Percentiles rank a stretch among this genome's conserved stretches.
Conservation (phyloP, 1,140 invertebrate genomes). For the Polypedilum vanderplanki region DNA sequence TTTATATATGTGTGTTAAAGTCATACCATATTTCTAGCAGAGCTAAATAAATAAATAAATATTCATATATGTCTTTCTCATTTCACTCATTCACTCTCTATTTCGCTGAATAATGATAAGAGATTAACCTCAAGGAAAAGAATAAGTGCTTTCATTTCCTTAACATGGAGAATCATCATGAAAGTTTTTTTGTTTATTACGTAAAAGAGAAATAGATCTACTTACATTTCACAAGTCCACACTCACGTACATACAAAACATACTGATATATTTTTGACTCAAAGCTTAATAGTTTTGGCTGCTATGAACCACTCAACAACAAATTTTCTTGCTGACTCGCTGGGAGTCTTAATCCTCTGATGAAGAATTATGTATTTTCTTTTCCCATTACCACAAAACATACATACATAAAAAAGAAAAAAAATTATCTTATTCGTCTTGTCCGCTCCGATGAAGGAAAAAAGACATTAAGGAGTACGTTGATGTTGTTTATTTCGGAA, state of each 20-base stretch:
- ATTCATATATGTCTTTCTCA: not conserved
- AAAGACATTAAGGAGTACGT: not conserved
- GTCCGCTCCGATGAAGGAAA: no score
- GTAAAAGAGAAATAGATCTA: not conserved
- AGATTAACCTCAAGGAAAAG: not conserved
- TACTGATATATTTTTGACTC: not conserved
- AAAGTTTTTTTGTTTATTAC: not conserved
- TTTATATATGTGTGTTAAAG: not conserved
- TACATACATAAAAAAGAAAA: not conserved
- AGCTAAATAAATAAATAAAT: slow-evolving; percentile 1
- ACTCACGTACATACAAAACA: not conserved
- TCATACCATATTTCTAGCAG: not conserved
- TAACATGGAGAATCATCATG: not conserved
- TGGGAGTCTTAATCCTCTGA: not conserved
- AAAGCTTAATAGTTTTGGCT: not conserved
- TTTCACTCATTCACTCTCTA: not conserved
- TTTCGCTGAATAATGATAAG: slow-evolving; percentile 18
- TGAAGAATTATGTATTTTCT: not conserved
- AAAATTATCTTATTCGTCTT: not conserved
- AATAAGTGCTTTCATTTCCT: slow-evolving; percentile 1
- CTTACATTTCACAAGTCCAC: not conserved
- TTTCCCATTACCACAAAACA: not conserved
- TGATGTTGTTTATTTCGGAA: not conserved
- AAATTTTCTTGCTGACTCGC: not conserved
- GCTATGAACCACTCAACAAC: not conserved